These are phyloP conservation scores for Xenopus petersii DNA, from an alignment of 2,797 vertebrate genomes.

Conservation along the genomic window DNA sequence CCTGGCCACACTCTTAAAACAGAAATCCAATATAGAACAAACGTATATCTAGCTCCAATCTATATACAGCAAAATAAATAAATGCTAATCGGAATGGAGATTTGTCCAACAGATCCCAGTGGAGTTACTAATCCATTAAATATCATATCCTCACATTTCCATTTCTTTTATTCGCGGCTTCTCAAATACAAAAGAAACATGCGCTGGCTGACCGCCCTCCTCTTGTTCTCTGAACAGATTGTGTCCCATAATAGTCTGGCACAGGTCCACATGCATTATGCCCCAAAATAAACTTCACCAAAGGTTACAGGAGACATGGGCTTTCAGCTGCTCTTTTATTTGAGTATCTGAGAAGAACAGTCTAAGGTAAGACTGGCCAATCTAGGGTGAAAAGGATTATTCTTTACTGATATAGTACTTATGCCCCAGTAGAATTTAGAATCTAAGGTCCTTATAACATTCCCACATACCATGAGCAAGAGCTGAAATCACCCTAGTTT, in stretches of 20 bases:
- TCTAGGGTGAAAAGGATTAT: background rate
- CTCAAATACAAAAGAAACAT: slow-evolving; percentile 63
- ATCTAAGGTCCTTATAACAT: too few relatives aligned
- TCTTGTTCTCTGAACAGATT: slow-evolving; percentile 60
- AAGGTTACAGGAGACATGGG: slow-evolving; percentile 70
- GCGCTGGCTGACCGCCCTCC: slow-evolving; percentile 63
- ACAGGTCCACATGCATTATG: slow-evolving; percentile 67
- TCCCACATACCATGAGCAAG: too few relatives aligned
- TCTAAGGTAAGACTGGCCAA: slow-evolving; percentile 27
- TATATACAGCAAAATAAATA: too few relatives aligned
- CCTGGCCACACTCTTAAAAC: too few relatives aligned
- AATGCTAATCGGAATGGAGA: too few relatives aligned
- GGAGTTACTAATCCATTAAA: too few relatives aligned
- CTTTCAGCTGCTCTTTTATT: slow-evolving; percentile 73
- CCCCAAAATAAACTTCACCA: slow-evolving; percentile 77
- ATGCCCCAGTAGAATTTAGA: too few relatives aligned
- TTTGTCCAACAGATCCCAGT: too few relatives aligned
- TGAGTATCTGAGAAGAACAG: background rate
- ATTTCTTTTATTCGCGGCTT: slow-evolving; percentile 56
- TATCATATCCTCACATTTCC: too few relatives aligned
- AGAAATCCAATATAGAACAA: too few relatives aligned
- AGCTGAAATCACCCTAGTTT: too few relatives aligned
- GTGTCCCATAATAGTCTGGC: slow-evolving; percentile 75
- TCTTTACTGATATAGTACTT: background rate
- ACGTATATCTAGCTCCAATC: too few relatives aligned